Evolutionary conservation across 2,888 invertebrate species (phyloP).

Genomic region (Perithous albicinctus): DNA sequence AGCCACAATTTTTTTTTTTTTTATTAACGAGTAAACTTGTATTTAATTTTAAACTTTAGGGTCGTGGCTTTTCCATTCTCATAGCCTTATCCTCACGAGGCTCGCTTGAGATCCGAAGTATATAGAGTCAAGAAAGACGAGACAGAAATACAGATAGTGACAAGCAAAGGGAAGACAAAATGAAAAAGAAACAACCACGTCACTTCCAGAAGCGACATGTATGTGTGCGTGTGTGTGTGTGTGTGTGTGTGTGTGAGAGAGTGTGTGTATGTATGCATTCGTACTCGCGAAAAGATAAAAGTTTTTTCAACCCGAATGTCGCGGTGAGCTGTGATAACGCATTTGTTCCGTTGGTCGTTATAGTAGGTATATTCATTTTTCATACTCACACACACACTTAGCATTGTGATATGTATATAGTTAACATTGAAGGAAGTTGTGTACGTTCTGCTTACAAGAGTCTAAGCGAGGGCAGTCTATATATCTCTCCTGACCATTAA

Average conservation of each 20-base stretch:
- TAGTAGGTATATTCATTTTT: constrained; percentile 15
- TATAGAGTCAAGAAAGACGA: background rate
- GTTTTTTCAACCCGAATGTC: constrained; percentile 62
- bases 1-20: background rate
- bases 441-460: constrained; percentile 2
- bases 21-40: no score
- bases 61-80: background rate
- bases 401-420: constrained; percentile 1
- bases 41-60: no score
- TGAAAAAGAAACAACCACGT: constrained; percentile 3
- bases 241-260: background rate
- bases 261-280: background rate
- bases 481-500: background rate
- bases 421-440: background rate
- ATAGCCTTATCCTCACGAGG: no score
- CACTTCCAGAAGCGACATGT: constrained; percentile 7
- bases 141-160: background rate
- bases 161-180: background rate
- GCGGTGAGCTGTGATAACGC: constrained; percentile 41
- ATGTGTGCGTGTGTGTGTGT: background rate
- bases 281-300: constrained; percentile 56
- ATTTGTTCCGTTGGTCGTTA: constrained; percentile 17
- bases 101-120: background rate
- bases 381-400: constrained; percentile 9
- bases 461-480: background rate